These are phyloP conservation scores for Leguminivora glycinivorella DNA, from an alignment of 1,140 invertebrate species.

Conservation along the genomic window DNA sequence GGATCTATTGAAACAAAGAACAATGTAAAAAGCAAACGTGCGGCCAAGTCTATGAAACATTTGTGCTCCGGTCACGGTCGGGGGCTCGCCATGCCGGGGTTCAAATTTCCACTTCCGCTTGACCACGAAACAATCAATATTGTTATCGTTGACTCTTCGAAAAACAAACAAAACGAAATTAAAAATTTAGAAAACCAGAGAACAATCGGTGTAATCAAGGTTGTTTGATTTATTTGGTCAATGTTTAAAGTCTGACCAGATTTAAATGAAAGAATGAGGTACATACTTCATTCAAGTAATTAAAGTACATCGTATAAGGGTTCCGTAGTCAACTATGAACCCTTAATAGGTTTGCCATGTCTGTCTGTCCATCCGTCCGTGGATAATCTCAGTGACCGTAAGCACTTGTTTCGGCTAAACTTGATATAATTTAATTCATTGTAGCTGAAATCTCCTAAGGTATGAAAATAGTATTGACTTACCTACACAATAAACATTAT, in stretches of 20 bases:
- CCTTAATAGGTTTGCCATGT: no score
- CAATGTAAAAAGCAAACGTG: slow-evolving; percentile 51
- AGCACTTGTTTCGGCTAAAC: background rate
- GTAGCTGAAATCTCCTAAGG: no score
- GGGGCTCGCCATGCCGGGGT: slow-evolving; percentile 53
- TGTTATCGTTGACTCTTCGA: slow-evolving; percentile 60
- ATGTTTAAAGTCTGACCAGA: no score
- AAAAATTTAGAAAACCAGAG: slow-evolving; percentile 38
- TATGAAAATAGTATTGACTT: background rate
- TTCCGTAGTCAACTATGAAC: no score
- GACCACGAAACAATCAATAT: slow-evolving; percentile 66
- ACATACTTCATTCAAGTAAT: background rate
- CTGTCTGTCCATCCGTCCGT: no score
- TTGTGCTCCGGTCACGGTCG: slow-evolving; percentile 67
- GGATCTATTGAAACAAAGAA: slow-evolving; percentile 41
- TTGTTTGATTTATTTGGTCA: slow-evolving; percentile 4
- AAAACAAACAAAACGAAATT: slow-evolving; percentile 63
- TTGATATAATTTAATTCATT: no score
- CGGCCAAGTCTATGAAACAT: slow-evolving; percentile 47
- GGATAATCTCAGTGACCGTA: no score
- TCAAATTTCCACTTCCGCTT: slow-evolving; percentile 68
- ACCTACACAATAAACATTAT: background rate
- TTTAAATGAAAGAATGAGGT: background rate
- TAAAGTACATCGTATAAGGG: no score
- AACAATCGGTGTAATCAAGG: slow-evolving; percentile 39